These are phyloP conservation scores for Anisognathus igniventris DNA, from an alignment of 2,797 vertebrate species.

Conservation along the genomic window DNA sequence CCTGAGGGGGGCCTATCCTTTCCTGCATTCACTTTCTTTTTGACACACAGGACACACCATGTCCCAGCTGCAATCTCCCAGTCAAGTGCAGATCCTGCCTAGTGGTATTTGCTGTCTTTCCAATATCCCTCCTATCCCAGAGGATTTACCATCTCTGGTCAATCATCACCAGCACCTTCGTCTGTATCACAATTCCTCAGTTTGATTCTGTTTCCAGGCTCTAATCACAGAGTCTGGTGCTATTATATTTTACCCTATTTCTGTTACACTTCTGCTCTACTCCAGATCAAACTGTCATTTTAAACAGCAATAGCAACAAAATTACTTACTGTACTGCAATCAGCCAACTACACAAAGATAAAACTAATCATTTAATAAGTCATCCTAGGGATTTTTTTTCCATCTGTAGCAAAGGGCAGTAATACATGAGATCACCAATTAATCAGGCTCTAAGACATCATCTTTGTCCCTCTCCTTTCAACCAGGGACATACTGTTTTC, in stretches of 20 bases:
- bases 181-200: rapidly evolving
- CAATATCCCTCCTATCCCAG: neutral
- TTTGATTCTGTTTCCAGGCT: neutral
- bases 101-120: neutral
- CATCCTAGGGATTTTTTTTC: neutral
- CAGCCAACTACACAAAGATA: neutral
- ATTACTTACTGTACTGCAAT: neutral
- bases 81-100: neutral
- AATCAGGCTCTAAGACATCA: neutral
- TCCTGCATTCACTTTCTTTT: neutral
- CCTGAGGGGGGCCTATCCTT: neutral
- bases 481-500: neutral
- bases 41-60: too few species aligned
- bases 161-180: neutral
- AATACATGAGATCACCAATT: slow-evolving; percentile 1
- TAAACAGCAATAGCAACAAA: neutral
- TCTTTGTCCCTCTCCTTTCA: neutral
- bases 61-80: neutral
- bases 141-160: neutral
- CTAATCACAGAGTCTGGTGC: neutral
- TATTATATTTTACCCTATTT: neutral
- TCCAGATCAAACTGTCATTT: neutral
- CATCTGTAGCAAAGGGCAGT: neutral
- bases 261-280: neutral
- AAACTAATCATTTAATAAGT: slow-evolving; percentile 8